Evolutionary conservation across 2,888 invertebrate genomes (phyloP).

Genomic region (Drosophila mimetica): DNA sequence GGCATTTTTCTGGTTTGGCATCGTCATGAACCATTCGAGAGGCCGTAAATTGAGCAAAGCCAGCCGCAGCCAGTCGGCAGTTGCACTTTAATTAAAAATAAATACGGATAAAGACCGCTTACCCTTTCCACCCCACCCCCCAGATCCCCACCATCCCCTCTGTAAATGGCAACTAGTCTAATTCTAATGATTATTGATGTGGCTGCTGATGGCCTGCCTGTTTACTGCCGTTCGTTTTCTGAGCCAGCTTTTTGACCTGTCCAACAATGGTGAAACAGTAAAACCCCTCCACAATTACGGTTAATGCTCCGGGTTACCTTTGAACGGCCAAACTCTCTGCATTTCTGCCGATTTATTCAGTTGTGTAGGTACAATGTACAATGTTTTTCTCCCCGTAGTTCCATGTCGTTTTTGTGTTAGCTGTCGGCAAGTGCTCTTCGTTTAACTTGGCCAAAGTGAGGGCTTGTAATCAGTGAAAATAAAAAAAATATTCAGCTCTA

Average conservation of each 20-base stretch:
- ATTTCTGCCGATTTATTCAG: conserved; percentile 20
- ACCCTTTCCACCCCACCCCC: not conserved
- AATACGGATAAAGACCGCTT: conserved; percentile 32
- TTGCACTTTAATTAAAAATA: conserved; percentile 66
- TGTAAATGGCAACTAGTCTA: conserved; percentile 38
- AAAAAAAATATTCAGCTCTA: conserved; percentile 21
- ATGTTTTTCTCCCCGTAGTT: conserved; percentile 12
- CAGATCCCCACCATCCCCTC: not conserved
- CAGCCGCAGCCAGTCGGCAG: conserved; percentile 65
- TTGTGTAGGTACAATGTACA: no score
- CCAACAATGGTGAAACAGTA: conserved; percentile 16
- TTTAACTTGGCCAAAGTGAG: conserved; percentile 27
- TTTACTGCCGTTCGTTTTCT: conserved; percentile 19
- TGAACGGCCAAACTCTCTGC: conserved; percentile 5
- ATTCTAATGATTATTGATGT: conserved; percentile 54
- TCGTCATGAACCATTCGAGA: conserved; percentile 28
- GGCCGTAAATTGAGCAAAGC: conserved; percentile 71
- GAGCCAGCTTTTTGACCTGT: conserved; percentile 15
- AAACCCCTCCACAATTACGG: conserved; percentile 5
- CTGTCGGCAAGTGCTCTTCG: conserved; percentile 17
- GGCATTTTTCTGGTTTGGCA: conserved; percentile 12
- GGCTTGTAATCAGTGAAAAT: conserved; percentile 33
- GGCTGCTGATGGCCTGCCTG: conserved; percentile 28
- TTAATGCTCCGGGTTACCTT: conserved; percentile 7
- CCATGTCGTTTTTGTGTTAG: conserved; percentile 7